Conservation (phyloP, 2,797 vertebrate species). For the Balearica regulorum region DNA sequence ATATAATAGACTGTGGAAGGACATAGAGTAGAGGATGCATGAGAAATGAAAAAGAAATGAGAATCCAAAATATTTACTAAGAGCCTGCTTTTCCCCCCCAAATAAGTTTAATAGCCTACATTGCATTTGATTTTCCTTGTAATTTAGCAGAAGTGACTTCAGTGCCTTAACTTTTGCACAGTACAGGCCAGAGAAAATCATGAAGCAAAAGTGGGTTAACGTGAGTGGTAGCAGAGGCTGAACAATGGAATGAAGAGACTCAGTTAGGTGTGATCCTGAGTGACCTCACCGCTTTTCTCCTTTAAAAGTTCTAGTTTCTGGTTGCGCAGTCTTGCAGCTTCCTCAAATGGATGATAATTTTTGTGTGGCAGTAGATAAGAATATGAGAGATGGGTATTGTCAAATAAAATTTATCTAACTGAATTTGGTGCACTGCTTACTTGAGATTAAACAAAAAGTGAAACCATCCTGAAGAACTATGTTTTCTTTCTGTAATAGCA, state of each 20-base stretch:
- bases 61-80: background rate
- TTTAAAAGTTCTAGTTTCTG: background rate
- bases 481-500: background rate
- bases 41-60: background rate
- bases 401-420: background rate
- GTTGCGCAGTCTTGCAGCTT: background rate
- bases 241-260: background rate
- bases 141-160: background rate
- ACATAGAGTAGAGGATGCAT: background rate
- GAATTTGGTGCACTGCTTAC: background rate
- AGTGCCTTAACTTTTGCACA: background rate
- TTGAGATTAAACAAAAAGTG: background rate
- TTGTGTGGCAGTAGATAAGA: background rate
- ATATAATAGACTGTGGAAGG: background rate
- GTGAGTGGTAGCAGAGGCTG: background rate
- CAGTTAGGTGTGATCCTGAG: background rate
- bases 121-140: background rate
- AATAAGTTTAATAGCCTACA: background rate
- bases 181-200: background rate
- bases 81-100: fast-evolving
- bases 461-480: background rate
- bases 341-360: background rate
- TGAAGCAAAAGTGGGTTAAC: background rate
- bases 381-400: background rate
- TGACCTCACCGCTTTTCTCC: background rate